A percentile compares a stretch with the other conserved stretches of the same genome.
phyloP scores from a whole-genome alignment of 2,888 invertebrate species.

The Oligia strigilis region DNA sequence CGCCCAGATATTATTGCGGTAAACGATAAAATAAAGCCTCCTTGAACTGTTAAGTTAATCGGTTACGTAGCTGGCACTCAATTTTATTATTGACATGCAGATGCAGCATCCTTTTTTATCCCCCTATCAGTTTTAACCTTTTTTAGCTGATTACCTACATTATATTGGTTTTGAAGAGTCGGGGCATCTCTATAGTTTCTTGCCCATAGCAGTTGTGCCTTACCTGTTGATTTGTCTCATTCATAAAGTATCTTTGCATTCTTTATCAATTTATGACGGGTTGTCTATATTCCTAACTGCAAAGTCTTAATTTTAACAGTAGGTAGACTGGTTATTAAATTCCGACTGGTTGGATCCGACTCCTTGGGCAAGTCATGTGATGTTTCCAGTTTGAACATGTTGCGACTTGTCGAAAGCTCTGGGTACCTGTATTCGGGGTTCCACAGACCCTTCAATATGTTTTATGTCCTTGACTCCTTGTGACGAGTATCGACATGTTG shows the following conservation, averaged over 20 bases:
- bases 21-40: conserved; percentile 22
- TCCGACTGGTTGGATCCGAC: conserved; percentile 12
- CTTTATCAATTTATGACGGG: conserved; percentile 8
- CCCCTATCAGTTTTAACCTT: neutral
- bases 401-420: conserved; percentile 42
- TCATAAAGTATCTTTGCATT: conserved; percentile 4
- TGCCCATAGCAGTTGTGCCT: neutral
- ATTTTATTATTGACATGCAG: neutral
- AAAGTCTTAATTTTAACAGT: conserved; percentile 19
- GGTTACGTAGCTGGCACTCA: neutral
- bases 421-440: conserved; percentile 20
- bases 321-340: conserved; percentile 40
- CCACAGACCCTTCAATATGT: conserved; percentile 26
- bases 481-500: conserved; percentile 31
- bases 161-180: neutral
- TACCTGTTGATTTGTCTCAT: neutral
- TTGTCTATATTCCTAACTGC: neutral
- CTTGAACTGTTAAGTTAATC: conserved; percentile 6
- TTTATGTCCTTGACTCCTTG: conserved; percentile 21
- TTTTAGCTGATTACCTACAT: too few species aligned
- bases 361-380: conserved; percentile 15
- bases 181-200: neutral
- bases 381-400: conserved; percentile 46
- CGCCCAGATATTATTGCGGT: conserved; percentile 23
- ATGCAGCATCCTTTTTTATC: neutral